Evolutionary conservation across 2,113 vertebrate species (phyloP), one percentile per base, ranked within the genome.

Genomic region (Aphelocoma coerulescens): DNA sequence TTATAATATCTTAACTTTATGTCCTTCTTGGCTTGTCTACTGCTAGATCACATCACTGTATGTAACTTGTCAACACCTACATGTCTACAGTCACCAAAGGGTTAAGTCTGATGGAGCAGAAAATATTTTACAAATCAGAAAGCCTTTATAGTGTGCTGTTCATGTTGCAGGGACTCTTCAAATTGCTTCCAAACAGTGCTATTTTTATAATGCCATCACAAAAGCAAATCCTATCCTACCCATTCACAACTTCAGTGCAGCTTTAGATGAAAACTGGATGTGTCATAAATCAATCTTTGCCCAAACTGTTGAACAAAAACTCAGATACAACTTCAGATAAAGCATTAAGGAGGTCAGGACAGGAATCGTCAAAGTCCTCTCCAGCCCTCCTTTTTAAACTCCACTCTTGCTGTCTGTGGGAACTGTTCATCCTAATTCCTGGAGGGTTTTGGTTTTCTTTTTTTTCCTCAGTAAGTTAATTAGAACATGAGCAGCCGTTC

Each of bases 151-250:
- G 35, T 19, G 9, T 21, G 13, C 63, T 84, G 62, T 85, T 88
- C 71, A 80, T 93, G 85, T 94, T 91, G 87, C 76, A 94, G 57
- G 22, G 26, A 41, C 82, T 83, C 48, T 90, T 95, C 83, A 96
- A 96, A 97, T 95, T 95, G 71, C 92, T 97, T 97, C 95, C 97
- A 98, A 97, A 95, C 76, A 85, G 24, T 16, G 71, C 81, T 96
- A 94, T 97, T 97, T 98, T 96, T 97, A 74, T 51, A 78, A 69
- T 74, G 95, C 73, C 83, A 84, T 80, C 95, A 89, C 75, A 83
- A 79, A 93, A 97, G 44, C 26, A 92, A 92, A 95, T 78, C 85
- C 63, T 96, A 41, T 61, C 94, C 78, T 52, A 62, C 17, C 57
- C 30, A 16, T 65, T 94, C 17, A 21, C 62, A 44, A 52, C 52